Percentiles rank a stretch among this genome's conserved stretches.
These are phyloP conservation scores for Tetrao urogallus DNA, from an alignment of 2,113 vertebrate species.

Conservation along the genomic window DNA sequence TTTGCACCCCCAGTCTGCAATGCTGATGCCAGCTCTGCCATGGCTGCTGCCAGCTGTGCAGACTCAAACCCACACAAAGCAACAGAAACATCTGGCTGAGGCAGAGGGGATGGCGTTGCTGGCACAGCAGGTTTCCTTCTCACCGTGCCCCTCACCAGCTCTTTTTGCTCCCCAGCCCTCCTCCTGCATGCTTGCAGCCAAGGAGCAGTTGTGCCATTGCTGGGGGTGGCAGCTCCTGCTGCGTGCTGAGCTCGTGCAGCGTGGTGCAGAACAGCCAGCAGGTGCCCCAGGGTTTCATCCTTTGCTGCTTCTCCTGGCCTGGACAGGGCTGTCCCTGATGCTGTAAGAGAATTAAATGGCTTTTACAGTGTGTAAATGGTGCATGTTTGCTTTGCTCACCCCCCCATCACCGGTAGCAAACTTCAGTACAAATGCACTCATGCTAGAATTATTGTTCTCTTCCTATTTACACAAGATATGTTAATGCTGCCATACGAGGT, in stretches of 20 bases:
- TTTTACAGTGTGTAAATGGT: neutral
- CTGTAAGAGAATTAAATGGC: neutral
- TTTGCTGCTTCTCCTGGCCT: neutral
- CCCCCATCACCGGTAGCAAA: too few relatives aligned
- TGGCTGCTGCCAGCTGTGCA: neutral
- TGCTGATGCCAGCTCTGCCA: neutral
- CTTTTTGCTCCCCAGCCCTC: neutral
- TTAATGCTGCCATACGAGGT: neutral
- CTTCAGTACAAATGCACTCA: neutral
- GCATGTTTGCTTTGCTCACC: accelerated
- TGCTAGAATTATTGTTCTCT: neutral
- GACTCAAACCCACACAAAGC: neutral
- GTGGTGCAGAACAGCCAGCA: neutral
- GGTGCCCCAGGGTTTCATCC: neutral
- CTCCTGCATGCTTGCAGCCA: neutral
- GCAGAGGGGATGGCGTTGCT: neutral
- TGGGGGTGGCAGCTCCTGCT: accelerated
- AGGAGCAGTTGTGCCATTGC: neutral
- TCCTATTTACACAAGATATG: neutral
- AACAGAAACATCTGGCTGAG: slow-evolving; percentile 14
- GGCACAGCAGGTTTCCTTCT: neutral
- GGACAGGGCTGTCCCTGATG: neutral
- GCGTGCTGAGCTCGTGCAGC: neutral
- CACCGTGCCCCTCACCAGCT: accelerated
- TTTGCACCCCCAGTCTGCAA: neutral